Evolutionary conservation across 2,797 vertebrate genomes (phyloP).

Genomic region (Heteromormyrus szaboi): DNA sequence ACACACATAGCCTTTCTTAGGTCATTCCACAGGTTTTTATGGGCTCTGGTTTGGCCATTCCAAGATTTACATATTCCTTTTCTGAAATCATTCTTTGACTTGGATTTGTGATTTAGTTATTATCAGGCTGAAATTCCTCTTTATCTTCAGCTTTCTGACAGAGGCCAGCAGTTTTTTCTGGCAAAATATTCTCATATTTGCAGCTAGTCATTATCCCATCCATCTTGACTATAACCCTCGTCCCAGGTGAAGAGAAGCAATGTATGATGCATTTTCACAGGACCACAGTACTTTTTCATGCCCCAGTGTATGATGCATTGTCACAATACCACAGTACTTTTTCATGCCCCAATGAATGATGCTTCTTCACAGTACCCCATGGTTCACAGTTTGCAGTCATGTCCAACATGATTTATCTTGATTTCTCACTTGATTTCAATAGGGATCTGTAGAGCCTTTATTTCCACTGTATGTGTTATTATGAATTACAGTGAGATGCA

Average conservation of each 20-base stretch:
- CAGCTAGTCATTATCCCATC: neutral
- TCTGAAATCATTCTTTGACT: neutral
- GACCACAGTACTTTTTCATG: too few species aligned
- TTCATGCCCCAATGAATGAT: neutral
- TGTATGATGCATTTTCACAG: neutral
- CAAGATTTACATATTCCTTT: neutral
- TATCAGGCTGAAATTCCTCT: neutral
- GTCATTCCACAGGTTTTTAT: neutral
- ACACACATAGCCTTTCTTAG: neutral
- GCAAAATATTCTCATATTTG: neutral
- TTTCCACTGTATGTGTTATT: neutral
- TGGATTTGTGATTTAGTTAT: neutral
- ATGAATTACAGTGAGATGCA: neutral
- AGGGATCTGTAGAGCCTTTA: neutral
- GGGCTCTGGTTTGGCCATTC: neutral
- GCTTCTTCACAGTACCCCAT: neutral
- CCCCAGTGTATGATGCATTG: neutral
- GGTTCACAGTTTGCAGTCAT: neutral
- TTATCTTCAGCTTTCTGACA: neutral
- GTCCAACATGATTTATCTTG: neutral
- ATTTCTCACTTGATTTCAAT: neutral
- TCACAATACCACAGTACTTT: neutral
- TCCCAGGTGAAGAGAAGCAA: neutral
- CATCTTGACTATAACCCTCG: neutral
- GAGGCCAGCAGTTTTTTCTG: neutral